Evolutionary conservation across 2,797 vertebrate genomes (phyloP).

Genomic region (Pagetopsis macropterus): DNA sequence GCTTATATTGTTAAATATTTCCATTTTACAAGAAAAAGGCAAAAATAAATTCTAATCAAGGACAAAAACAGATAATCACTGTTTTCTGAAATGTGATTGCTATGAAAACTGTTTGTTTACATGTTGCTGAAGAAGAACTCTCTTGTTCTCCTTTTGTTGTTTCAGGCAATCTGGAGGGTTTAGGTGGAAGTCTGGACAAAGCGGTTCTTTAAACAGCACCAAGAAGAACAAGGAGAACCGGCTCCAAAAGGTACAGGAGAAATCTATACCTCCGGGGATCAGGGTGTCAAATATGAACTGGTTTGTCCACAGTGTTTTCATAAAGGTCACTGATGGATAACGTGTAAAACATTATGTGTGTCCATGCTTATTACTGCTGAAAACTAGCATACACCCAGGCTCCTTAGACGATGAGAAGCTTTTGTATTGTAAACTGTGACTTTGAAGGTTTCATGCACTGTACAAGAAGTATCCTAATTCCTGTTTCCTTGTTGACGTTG

Average conservation of each 20-base stretch:
- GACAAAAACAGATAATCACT: slow-evolving; percentile 2
- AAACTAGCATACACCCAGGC: background rate
- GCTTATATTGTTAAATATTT: too few species aligned
- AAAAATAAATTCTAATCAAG: slow-evolving; percentile 5
- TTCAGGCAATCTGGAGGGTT: slow-evolving; percentile 82
- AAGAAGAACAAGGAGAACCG: slow-evolving; percentile 78
- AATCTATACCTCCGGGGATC: background rate
- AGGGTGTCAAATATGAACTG: slow-evolving; percentile 9
- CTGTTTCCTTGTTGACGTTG: too few species aligned
- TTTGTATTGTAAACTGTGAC: too few species aligned
- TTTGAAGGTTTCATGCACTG: too few species aligned
- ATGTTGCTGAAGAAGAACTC: too few species aligned
- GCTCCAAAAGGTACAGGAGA: slow-evolving; percentile 81
- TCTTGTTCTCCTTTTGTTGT: background rate
- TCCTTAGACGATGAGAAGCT: background rate
- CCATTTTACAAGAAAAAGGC: too few species aligned
- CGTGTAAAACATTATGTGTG: background rate
- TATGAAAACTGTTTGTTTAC: background rate
- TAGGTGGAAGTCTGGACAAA: slow-evolving; percentile 87
- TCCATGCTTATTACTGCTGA: background rate
- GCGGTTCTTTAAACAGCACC: slow-evolving; percentile 47
- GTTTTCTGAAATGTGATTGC: slow-evolving; percentile 1
- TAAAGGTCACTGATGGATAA: background rate
- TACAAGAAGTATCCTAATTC: too few species aligned
- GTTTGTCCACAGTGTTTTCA: background rate